phyloP scores from a whole-genome alignment of 1,140 invertebrate genomes.

The Drosophila nebulosa region DNA sequence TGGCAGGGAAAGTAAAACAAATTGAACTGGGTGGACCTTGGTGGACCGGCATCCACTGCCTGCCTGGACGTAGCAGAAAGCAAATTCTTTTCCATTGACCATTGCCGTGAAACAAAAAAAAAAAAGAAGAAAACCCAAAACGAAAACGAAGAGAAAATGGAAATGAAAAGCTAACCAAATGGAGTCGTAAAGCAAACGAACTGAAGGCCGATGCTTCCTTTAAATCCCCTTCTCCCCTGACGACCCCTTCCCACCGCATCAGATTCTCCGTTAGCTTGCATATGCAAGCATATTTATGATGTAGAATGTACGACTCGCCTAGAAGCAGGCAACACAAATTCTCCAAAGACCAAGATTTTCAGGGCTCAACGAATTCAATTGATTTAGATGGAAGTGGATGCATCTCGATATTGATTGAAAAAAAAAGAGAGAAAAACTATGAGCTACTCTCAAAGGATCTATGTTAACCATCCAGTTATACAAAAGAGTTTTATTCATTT shows the following conservation, averaged over 20 bases:
- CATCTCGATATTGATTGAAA: background rate
- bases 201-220: constrained; percentile 27
- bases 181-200: constrained; percentile 71
- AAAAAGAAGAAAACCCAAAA: constrained; percentile 11
- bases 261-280: constrained; percentile 38
- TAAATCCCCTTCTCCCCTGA: background rate
- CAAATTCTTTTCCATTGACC: constrained; percentile 10
- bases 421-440: background rate
- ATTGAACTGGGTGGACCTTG: constrained; percentile 44
- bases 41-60: background rate
- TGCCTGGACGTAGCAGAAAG: constrained; percentile 3
- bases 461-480: too few species aligned
- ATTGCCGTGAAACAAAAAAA: constrained; percentile 25
- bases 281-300: constrained; percentile 67
- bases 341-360: background rate
- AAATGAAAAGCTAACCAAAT: constrained; percentile 70
- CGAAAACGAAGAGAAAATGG: constrained; percentile 32
- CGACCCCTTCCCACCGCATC: background rate
- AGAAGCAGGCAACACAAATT: constrained; percentile 17
- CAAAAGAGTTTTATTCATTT: too few species aligned
- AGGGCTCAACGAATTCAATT: constrained; percentile 3
- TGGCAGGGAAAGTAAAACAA: constrained; percentile 70
- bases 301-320: constrained; percentile 28
- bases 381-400: background rate
- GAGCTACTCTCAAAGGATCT: too few species aligned